These are phyloP conservation scores for Uloborus diversus DNA, from an alignment of 1,140 invertebrate species.

Conservation along the genomic window DNA sequence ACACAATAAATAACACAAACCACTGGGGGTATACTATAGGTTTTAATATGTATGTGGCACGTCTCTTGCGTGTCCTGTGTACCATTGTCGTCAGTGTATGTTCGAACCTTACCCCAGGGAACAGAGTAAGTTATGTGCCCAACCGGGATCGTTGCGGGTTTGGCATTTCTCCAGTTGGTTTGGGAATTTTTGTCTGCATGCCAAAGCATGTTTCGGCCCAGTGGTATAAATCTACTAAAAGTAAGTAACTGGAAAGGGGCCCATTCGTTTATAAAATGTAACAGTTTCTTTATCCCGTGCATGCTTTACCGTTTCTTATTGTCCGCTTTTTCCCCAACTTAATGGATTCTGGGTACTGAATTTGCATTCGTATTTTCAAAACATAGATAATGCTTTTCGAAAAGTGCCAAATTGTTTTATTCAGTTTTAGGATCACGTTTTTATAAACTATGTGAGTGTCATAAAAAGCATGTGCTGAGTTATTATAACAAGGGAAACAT, in stretches of 20 bases:
- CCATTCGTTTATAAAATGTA: neutral
- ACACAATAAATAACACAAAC: too few species aligned
- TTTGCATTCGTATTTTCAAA: too few species aligned
- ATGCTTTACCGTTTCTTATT: too few species aligned
- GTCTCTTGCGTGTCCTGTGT: conserved; percentile 39
- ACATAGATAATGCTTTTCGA: too few species aligned
- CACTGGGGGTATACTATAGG: neutral
- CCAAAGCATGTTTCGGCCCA: neutral
- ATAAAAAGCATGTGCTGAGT: too few species aligned
- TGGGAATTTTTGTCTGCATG: conserved; percentile 12
- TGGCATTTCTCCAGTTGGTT: conserved; percentile 20
- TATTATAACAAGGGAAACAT: too few species aligned
- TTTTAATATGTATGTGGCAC: conserved; percentile 47
- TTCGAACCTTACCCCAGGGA: conserved; percentile 30
- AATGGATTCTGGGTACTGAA: too few species aligned
- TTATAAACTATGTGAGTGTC: too few species aligned
- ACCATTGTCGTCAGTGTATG: conserved; percentile 30
- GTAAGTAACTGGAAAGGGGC: conserved; percentile 34
- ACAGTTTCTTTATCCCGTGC: too few species aligned
- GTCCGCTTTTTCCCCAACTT: too few species aligned
- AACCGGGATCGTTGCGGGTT: neutral
- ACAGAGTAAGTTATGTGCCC: conserved; percentile 51
- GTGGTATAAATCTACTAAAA: conserved; percentile 24
- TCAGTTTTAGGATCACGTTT: too few species aligned
- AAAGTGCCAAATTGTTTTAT: too few species aligned